phyloP scores from a whole-genome alignment of 1,140 invertebrate genomes.

The Drusus annulatus region DNA sequence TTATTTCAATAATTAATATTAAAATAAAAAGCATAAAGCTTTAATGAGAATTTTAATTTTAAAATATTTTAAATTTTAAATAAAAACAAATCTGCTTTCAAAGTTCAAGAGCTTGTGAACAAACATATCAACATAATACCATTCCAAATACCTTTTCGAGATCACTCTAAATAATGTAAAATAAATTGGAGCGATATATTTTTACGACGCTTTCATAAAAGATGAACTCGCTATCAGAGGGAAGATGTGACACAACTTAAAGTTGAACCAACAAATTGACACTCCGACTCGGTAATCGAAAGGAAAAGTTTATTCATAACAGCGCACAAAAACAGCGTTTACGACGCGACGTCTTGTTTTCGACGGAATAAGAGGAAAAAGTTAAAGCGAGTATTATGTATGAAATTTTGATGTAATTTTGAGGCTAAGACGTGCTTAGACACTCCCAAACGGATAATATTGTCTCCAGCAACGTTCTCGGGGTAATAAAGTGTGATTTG shows the following conservation, averaged over 20 bases:
- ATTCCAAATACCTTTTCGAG: too few species aligned
- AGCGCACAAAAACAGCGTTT: conserved; percentile 14
- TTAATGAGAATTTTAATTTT: too few species aligned
- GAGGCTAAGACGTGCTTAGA: conserved; percentile 24
- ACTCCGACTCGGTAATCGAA: conserved; percentile 9
- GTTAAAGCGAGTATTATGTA: conserved; percentile 22
- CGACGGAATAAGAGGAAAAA: conserved; percentile 5
- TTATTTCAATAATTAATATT: too few species aligned
- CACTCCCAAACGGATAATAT: conserved; percentile 26
- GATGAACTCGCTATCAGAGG: too few species aligned
- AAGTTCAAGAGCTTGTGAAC: too few species aligned
- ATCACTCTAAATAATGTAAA: too few species aligned
- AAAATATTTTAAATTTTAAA: too few species aligned
- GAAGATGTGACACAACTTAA: background rate
- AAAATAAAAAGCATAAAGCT: too few species aligned
- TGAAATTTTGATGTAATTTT: conserved; percentile 35
- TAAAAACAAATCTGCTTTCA: too few species aligned
- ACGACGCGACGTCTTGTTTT: background rate
- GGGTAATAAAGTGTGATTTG: conserved; percentile 20
- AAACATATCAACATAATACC: too few species aligned
- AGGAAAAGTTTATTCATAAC: conserved; percentile 22
- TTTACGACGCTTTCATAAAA: too few species aligned
- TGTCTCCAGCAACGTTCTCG: conserved; percentile 3
- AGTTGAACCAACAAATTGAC: background rate
- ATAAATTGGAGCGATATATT: too few species aligned